Percentiles rank a stretch among this genome's conserved stretches.
Evolutionary conservation across 2,797 vertebrate species (phyloP).

Genomic region (Triplophysa yarkandensis): DNA sequence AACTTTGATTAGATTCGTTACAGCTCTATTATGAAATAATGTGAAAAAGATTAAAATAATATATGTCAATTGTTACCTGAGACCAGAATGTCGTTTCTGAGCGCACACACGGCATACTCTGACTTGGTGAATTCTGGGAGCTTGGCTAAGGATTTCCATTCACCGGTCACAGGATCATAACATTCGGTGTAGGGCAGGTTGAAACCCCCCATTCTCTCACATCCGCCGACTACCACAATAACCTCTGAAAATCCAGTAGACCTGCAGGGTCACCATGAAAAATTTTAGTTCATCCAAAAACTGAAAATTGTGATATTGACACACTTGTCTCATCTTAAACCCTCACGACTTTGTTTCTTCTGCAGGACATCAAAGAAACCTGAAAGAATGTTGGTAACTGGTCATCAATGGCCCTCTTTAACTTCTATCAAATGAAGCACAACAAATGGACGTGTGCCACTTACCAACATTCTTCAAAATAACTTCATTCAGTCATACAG

Average conservation of each 20-base stretch:
- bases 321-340: no score
- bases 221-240: constrained; percentile 97
- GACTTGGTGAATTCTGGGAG: constrained; percentile 98
- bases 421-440: no score
- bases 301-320: no score
- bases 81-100: constrained; percentile 97
- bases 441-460: no score
- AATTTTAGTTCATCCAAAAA: no score
- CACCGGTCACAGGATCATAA: constrained; percentile 96
- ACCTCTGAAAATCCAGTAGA: constrained; percentile 97
- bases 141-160: constrained; percentile 97
- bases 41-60: not conserved
- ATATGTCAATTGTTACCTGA: constrained; percentile 81
- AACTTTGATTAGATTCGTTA: no score
- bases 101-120: constrained; percentile 95
- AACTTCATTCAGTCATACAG: no score
- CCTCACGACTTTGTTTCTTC: no score
- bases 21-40: not conserved
- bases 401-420: no score
- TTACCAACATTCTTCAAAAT: no score
- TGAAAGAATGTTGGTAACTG: no score
- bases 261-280: constrained; percentile 74
- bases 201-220: constrained; percentile 95
- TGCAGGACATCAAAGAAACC: no score
- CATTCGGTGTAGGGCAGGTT: constrained; percentile 98